Evolutionary conservation across 64 coral and sea anemone species (phyloP).

Genomic region (Cladopsammia gracilis): DNA sequence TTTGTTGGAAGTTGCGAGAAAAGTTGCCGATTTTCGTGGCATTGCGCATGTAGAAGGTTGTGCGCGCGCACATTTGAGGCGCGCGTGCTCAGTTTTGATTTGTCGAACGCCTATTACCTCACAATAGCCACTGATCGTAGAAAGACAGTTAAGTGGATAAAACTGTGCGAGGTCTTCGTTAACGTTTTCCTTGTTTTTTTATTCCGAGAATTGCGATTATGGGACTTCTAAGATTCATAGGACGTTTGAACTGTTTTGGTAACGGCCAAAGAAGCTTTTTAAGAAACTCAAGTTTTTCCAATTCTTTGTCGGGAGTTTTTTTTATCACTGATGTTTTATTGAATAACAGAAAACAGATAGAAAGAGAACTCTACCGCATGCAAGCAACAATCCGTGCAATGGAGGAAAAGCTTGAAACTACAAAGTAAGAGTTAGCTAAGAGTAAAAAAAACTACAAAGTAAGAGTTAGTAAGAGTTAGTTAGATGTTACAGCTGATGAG

Average conservation of each 20-base stretch:
- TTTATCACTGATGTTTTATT: not conserved
- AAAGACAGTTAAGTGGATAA: not conserved
- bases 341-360: not conserved
- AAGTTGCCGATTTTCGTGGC: too few species aligned
- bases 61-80: not conserved
- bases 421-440: not conserved
- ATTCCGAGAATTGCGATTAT: not conserved
- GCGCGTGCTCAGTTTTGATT: not conserved
- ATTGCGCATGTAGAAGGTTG: too few species aligned
- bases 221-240: not conserved
- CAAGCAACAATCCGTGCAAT: not conserved
- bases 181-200: not conserved
- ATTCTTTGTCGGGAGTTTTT: not conserved
- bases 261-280: not conserved
- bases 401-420: not conserved
- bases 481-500: too few species aligned
- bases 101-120: not conserved
- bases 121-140: not conserved
- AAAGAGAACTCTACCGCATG: not conserved
- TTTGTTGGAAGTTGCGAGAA: too few species aligned
- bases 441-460: too few species aligned
- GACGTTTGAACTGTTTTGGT: constrained; percentile 12
- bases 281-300: not conserved
- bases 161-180: not conserved
- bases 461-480: too few species aligned